These are phyloP conservation scores for Drosophila malerkotliana DNA, from an alignment of 1,140 invertebrate genomes.

Conservation along the genomic window DNA sequence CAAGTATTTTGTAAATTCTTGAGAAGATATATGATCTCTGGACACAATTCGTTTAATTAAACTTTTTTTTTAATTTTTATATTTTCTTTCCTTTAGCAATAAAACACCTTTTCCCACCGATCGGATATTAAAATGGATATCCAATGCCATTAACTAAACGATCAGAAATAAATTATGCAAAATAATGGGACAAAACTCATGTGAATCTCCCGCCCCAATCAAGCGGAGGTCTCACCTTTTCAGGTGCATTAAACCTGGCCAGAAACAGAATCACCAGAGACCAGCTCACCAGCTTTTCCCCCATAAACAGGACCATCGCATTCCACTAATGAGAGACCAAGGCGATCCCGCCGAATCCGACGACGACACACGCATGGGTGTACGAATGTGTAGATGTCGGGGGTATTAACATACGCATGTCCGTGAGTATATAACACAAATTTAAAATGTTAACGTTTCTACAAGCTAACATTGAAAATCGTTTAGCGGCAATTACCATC, in stretches of 20 bases:
- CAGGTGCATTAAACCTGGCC: conserved; percentile 39
- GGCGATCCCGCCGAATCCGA: conserved; percentile 3
- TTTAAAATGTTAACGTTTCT: conserved; percentile 81
- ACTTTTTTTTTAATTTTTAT: not conserved
- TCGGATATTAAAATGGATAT: conserved; percentile 1
- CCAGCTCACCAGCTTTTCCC: conserved; percentile 2
- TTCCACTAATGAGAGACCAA: conserved; percentile 43
- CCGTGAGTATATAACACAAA: conserved; percentile 79
- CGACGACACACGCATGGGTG: conserved; percentile 43
- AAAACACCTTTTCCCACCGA: not conserved
- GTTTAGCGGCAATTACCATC: conserved; percentile 81
- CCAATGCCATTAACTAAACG: conserved; percentile 31
- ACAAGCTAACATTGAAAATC: conserved; percentile 82
- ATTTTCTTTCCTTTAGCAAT: not conserved
- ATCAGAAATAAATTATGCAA: conserved; percentile 29
- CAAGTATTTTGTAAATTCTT: not conserved
- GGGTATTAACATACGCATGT: conserved; percentile 66
- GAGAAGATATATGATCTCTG: not conserved
- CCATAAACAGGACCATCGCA: conserved; percentile 35
- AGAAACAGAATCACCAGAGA: conserved; percentile 23
- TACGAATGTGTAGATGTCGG: conserved; percentile 27
- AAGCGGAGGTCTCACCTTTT: conserved; percentile 17
- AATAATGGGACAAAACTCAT: conserved; percentile 26
- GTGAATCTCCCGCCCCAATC: conserved; percentile 20
- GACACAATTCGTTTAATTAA: not conserved